Evolutionary conservation across 2,113 vertebrate genomes (phyloP).

Genomic region (Halichoeres trimaculatus): DNA sequence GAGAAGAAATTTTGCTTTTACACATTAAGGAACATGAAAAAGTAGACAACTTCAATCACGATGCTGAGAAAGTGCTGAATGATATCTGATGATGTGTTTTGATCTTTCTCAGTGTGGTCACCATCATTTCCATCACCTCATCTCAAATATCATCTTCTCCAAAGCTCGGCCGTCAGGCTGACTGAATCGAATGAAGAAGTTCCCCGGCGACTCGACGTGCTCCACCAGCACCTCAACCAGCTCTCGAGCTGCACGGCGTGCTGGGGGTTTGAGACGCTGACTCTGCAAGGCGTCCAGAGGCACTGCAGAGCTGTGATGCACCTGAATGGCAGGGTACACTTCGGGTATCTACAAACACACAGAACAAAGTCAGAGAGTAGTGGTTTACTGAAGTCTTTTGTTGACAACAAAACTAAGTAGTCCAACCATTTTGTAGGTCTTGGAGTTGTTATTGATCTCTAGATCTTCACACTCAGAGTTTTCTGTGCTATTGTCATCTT

Average conservation of each 20-base stretch:
- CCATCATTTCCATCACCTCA: constrained; percentile 84
- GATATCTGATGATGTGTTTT: not conserved
- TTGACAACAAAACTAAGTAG: not conserved
- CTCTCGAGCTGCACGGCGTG: constrained; percentile 67
- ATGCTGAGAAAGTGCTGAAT: not conserved
- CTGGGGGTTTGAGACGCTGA: constrained; percentile 83
- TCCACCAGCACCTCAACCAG: constrained; percentile 88
- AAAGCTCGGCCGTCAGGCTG: constrained; percentile 82
- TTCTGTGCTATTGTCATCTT: not conserved
- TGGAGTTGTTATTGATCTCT: constrained; percentile 24
- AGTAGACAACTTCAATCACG: not conserved
- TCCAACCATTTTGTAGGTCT: constrained; percentile 57
- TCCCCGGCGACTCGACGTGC: constrained; percentile 84
- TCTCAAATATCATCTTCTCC: constrained; percentile 92
- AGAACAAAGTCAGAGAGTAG: not conserved
- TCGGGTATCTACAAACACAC: constrained; percentile 61
- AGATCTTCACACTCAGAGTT: not conserved
- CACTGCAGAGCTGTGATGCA: constrained; percentile 63
- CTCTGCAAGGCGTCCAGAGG: constrained; percentile 88
- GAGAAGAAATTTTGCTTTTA: not conserved
- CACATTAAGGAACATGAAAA: not conserved
- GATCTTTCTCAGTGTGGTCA: not conserved
- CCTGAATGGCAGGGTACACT: constrained; percentile 52
- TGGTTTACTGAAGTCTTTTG: not conserved
- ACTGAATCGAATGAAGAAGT: constrained; percentile 89